Evolutionary conservation across 2,113 vertebrate genomes (phyloP).

Genomic region (Trinectes maculatus): DNA sequence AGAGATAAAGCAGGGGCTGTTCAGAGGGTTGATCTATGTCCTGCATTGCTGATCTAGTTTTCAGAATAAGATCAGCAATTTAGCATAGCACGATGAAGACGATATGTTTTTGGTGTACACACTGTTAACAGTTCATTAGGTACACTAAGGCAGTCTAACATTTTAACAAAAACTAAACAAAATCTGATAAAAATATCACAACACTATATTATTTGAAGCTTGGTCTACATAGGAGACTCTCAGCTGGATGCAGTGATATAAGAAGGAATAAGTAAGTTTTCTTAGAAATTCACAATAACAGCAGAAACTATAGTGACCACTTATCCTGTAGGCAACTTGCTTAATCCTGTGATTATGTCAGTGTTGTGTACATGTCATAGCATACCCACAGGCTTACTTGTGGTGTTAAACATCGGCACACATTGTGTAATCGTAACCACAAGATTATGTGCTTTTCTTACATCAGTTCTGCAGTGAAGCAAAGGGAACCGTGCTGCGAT

Average conservation of each 20-base stretch:
- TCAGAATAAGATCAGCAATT: no score
- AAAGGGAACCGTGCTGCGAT: conserved; percentile 7
- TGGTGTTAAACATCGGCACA: neutral
- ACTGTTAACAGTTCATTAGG: no score
- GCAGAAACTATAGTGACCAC: neutral
- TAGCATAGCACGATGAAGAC: no score
- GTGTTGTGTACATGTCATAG: neutral
- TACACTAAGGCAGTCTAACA: no score
- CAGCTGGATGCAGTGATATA: no score
- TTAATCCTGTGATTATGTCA: conserved; percentile 6
- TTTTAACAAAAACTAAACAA: no score
- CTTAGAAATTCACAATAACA: conserved; percentile 18
- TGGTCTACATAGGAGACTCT: no score
- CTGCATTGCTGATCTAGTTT: no score
- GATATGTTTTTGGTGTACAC: no score
- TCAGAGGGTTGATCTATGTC: neutral
- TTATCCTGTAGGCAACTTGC: neutral
- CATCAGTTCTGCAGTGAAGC: conserved; percentile 31
- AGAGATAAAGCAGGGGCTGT: neutral
- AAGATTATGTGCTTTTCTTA: conserved; percentile 1
- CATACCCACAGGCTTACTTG: neutral
- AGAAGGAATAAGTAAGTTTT: no score
- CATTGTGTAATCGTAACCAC: neutral
- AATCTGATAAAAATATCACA: neutral
- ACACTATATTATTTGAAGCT: neutral